A percentile compares a stretch with the other conserved stretches of the same genome.
phyloP scores from a whole-genome alignment of 2,888 invertebrate genomes.

The Rhagium mordax region DNA sequence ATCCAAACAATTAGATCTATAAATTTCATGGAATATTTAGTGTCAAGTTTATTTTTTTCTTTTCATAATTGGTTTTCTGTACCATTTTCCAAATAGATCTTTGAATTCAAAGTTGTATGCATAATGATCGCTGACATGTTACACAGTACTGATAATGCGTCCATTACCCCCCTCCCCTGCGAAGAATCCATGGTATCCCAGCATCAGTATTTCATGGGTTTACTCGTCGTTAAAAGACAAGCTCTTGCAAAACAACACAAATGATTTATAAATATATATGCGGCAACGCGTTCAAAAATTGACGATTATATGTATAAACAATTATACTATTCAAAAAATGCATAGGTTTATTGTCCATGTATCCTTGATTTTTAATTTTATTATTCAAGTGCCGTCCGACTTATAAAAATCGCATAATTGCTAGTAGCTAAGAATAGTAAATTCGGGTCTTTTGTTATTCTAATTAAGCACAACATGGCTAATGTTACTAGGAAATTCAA shows the following conservation, averaged over 20 bases:
- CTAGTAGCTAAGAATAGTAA: background rate
- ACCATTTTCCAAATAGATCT: too few species aligned
- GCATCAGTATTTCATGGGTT: background rate
- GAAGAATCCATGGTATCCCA: too few species aligned
- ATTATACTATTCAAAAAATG: background rate
- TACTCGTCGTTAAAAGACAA: background rate
- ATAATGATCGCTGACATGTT: too few species aligned
- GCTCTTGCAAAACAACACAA: background rate
- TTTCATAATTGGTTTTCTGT: too few species aligned
- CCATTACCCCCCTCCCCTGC: too few species aligned
- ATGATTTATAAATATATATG: background rate
- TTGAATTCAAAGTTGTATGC: too few species aligned
- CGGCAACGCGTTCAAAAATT: background rate
- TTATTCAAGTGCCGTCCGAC: background rate
- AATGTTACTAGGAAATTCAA: background rate
- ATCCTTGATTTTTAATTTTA: conserved; percentile 1
- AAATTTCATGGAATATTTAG: too few species aligned
- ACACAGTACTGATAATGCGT: too few species aligned
- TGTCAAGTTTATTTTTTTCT: too few species aligned
- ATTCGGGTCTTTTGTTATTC: conserved; percentile 15
- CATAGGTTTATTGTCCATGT: background rate
- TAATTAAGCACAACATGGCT: background rate
- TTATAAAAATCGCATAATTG: background rate
- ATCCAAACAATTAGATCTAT: too few species aligned
- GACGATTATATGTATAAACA: background rate